Evolutionary conservation across 2,113 vertebrate genomes (phyloP).

Genomic region (Struthidea cinerea): DNA sequence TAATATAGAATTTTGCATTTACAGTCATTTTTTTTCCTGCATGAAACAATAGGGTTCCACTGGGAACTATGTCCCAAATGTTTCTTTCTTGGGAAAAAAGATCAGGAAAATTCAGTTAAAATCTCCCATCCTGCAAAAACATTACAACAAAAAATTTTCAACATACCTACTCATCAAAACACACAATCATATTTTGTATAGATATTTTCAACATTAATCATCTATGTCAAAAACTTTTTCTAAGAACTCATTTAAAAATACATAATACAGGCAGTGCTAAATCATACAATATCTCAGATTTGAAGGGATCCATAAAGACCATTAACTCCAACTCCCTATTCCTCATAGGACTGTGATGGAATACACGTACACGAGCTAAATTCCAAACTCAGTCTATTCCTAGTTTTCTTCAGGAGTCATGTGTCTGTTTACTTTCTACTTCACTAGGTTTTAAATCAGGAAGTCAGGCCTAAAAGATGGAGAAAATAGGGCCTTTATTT

Average conservation of each 20-base stretch:
- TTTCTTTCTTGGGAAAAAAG: background rate
- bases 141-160: background rate
- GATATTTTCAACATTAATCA: background rate
- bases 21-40: background rate
- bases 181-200: background rate
- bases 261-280: background rate
- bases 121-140: background rate
- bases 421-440: background rate
- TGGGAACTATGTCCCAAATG: background rate
- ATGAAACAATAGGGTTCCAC: background rate
- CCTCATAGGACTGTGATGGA: background rate
- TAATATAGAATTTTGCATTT: background rate
- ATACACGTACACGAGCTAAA: background rate
- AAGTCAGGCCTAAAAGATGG: background rate
- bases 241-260: background rate
- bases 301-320: background rate
- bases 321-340: background rate
- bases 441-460: background rate
- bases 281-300: background rate
- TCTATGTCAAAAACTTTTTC: background rate
- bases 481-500: background rate
- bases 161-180: background rate
- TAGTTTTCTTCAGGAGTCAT: background rate
- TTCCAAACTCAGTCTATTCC: background rate
- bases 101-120: background rate